Evolutionary conservation across 2,113 vertebrate genomes (phyloP), one percentile per base, ranked within the genome.

Genomic region (human): DNA sequence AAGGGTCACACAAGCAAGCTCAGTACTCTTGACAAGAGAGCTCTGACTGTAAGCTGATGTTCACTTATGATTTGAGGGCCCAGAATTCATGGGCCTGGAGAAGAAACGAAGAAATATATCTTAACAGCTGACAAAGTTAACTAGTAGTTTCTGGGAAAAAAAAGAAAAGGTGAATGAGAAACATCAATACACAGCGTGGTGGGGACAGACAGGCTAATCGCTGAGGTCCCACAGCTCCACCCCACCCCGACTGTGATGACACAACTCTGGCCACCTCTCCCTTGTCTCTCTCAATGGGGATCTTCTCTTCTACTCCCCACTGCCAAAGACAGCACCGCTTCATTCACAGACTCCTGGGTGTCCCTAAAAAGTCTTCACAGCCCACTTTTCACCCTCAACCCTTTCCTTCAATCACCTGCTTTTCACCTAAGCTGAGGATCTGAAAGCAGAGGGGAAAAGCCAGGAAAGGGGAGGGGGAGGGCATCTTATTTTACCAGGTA

Each of bases 171-270:
- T 43, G 75, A 87, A 75, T 13, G 43, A 96, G 99, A 99, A 20
- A 99, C 99, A 95, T 99, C 98, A 97, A 98, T 10, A 23, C 23
- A 59, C 57, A 10, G 57, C 10, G 9, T 3, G 3, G 57, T 25
- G 57, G 57, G 57, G 57, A 59, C 57, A 25, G 1, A 59, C 57
- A 59, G 57, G 57, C 23, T 11, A 22, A 25, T 59, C 8, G 9
- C 57, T 59, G 57, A 25, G 57, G 57, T 59, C 23, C 23, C 8
- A 9, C 23, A 59, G 57, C 57, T 10, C 57, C 57, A 59, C 23
- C 3, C 57, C 57, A 59, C 57, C 57, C 57, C 9, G 3, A 23
- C 27, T 61, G 52, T 5, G 8, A 48, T 61, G 83, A 43, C 6
- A n/a, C 30, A 55, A 64, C 73, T 88, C n/a, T 25, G 16, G 22